A percentile compares a stretch with the other conserved stretches of the same genome.
phyloP scores from a whole-genome alignment of 2,113 vertebrate genomes.

The Hyla sarda region DNA sequence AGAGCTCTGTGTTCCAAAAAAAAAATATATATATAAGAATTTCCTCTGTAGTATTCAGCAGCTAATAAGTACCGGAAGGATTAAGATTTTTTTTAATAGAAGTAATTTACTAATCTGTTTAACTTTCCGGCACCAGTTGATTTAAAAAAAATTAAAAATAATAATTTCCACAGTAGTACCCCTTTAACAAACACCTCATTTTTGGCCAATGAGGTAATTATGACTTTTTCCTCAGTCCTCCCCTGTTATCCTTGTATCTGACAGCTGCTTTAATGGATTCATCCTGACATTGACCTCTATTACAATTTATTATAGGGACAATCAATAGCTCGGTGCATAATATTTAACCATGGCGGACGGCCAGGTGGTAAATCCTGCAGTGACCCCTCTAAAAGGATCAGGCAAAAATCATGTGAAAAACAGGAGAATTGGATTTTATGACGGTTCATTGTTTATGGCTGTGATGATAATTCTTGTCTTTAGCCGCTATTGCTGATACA shows the following conservation, averaged over 20 bases:
- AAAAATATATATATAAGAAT: too few species aligned
- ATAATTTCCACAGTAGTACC: too few species aligned
- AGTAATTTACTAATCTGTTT: too few species aligned
- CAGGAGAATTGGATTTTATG: not conserved
- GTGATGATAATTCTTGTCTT: not conserved
- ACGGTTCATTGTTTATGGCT: not conserved
- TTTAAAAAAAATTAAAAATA: too few species aligned
- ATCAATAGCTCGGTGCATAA: not conserved
- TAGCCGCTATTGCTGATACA: not conserved
- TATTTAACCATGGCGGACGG: not conserved
- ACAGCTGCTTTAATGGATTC: not conserved
- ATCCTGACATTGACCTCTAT: not conserved
- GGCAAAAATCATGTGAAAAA: not conserved
- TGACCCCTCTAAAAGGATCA: constrained; percentile 8
- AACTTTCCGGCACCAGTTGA: too few species aligned
- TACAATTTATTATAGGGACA: not conserved
- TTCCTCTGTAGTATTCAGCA: too few species aligned
- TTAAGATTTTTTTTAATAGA: too few species aligned
- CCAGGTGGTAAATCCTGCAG: not conserved
- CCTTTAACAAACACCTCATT: not conserved
- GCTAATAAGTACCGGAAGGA: too few species aligned
- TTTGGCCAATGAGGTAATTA: not conserved
- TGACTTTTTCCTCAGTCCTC: not conserved
- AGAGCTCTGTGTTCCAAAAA: too few species aligned
- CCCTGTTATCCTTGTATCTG: not conserved